Base-by-base conservation (phyloP, 1,140 invertebrate genomes). In the Dendrolimus kikuchii region DNA sequence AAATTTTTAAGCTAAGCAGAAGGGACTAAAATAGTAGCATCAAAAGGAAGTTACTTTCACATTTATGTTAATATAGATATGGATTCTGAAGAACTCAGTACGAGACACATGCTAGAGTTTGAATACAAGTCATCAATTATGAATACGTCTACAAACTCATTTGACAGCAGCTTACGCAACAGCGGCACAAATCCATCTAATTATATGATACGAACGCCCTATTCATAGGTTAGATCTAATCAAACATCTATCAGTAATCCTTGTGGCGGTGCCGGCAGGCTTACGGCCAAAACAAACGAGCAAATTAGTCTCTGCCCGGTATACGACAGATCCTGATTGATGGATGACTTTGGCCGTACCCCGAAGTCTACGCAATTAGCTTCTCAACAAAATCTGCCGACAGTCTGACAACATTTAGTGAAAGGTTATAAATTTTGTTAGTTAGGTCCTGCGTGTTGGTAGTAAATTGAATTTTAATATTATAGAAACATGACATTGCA, bases 241-340 rank as follows among this genome's bases (percentile, higher is more conserved):
- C 59, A 66, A 73, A 76, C 68, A 76, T 72, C 72, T 74, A 74
- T 76, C 74, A 79, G 58, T 51, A 55, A 40, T 45, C 45, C 50
- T 43, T 38, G 38, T 55, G 50, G 40, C 47, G 55, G 57, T 57
- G 52, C 64, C 63, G 55, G 64, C 55, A 53, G 66, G 77, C 74
- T 81, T 77, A 74, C 67, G 60, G 72, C 66, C 71, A 70, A 78
- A 81, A 81, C 76, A 81, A 81, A 83, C 76, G 80, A 73, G 80
- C 71, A 77, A 83, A 83, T 83, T 79, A 81, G 79, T 70, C 72
- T 60, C 44, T 71, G 65, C 61, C 59, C 55, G 51, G 56, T 41
- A 53, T 57, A 55, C 56, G 76, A 77, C 77, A 73, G 72, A 76
- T 70, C 71, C 71, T 81, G 80, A 83, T 83, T 81, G 80, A 83